These are phyloP conservation scores for Agapostemon virescens DNA, from an alignment of 2,888 invertebrate genomes.

Conservation along the genomic window DNA sequence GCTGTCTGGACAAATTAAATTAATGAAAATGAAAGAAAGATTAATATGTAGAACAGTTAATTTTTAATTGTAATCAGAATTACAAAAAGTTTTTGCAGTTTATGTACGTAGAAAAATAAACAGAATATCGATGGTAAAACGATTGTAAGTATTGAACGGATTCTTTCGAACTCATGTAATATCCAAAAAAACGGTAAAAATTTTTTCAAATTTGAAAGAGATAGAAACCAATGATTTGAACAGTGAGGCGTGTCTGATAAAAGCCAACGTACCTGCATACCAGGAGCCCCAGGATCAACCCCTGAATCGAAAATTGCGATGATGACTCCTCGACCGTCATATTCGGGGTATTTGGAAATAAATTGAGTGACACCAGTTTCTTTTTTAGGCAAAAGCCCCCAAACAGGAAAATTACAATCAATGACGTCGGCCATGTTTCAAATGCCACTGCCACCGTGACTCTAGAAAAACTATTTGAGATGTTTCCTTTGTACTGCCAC, in stretches of 20 bases:
- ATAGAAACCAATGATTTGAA: constrained; percentile 29
- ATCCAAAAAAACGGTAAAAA: background rate
- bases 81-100: background rate
- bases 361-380: constrained; percentile 95
- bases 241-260: constrained; percentile 50
- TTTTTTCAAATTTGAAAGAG: constrained; percentile 8
- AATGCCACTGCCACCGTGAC: constrained; percentile 72
- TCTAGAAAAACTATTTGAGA: constrained; percentile 69
- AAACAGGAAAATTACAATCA: constrained; percentile 87
- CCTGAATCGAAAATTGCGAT: constrained; percentile 99
- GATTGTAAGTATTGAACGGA: background rate
- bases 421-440: constrained; percentile 79
- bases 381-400: constrained; percentile 94
- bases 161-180: background rate
- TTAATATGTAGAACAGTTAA: background rate
- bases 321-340: constrained; percentile 94
- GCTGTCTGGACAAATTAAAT: background rate
- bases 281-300: constrained; percentile 97
- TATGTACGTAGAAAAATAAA: constrained; percentile 4
- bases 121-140: background rate
- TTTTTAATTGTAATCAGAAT: constrained; percentile 12
- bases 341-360: constrained; percentile 92
- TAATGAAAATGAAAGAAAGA: background rate
- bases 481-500: constrained; percentile 72
- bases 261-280: constrained; percentile 88